Conservation (phyloP, 2,797 vertebrate genomes). For the Malacoraja senta region DNA sequence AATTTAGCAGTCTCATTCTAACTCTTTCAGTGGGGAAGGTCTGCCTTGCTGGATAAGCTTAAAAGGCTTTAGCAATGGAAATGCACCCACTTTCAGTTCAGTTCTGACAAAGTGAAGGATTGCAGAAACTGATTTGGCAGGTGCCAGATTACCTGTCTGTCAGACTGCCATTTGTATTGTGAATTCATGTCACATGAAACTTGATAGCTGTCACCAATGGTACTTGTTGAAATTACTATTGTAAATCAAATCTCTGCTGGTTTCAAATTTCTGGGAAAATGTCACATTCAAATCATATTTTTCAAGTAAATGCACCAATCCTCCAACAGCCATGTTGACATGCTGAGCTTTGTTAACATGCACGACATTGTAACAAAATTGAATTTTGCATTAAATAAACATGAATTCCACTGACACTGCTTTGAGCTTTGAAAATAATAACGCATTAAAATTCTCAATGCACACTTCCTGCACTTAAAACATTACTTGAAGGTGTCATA, state of each 20-base stretch:
- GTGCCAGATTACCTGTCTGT: slow-evolving; percentile 36
- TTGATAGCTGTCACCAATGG: slow-evolving; percentile 33
- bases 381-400: slow-evolving; percentile 9
- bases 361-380: neutral
- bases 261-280: slow-evolving; percentile 25
- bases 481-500: neutral
- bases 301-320: neutral
- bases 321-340: neutral
- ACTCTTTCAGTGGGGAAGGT: neutral
- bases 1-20: neutral
- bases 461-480: neutral
- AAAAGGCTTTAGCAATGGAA: slow-evolving; percentile 21
- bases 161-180: slow-evolving; percentile 30
- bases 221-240: slow-evolving; percentile 34
- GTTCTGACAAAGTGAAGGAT: slow-evolving; percentile 25
- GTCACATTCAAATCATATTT: slow-evolving; percentile 34
- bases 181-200: slow-evolving; percentile 29
- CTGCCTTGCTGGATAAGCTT: slow-evolving; percentile 11
- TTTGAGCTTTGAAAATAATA: neutral
- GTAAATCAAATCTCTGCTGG: slow-evolving; percentile 27
- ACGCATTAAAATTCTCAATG: neutral
- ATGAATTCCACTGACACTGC: neutral
- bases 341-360: neutral
- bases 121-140: slow-evolving; percentile 33
- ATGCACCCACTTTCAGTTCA: slow-evolving; percentile 9